These are phyloP conservation scores for Anoura caudifer DNA, from an alignment of 2,113 vertebrate genomes.

Conservation along the genomic window DNA sequence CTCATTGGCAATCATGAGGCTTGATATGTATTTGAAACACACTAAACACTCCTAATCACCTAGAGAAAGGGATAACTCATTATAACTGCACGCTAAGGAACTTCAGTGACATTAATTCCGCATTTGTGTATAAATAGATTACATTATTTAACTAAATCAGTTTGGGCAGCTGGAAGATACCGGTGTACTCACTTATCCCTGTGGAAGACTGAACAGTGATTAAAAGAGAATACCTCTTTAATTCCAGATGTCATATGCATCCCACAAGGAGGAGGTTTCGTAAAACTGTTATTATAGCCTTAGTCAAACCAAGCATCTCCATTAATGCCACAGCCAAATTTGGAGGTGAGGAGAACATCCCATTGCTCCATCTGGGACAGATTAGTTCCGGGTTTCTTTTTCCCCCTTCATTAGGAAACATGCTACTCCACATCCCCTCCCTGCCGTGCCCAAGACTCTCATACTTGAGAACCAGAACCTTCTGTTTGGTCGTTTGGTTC, in stretches of 20 bases:
- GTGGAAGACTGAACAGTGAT: conserved; percentile 74
- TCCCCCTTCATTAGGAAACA: conserved; percentile 24
- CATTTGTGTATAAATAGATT: conserved; percentile 78
- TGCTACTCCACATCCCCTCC: conserved; percentile 41
- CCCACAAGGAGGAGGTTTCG: conserved; percentile 39
- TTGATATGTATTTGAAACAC: conserved; percentile 38
- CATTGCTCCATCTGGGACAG: conserved; percentile 67
- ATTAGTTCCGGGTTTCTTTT: conserved; percentile 41
- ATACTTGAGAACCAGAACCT: conserved; percentile 71
- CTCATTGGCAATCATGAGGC: conserved; percentile 61
- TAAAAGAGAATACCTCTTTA: conserved; percentile 77
- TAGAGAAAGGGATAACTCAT: conserved; percentile 71
- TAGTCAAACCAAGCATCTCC: fast-evolving
- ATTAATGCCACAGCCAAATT: background rate
- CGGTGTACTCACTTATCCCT: conserved; percentile 56
- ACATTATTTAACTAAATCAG: conserved; percentile 78
- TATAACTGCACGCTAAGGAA: conserved; percentile 73
- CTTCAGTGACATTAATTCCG: conserved; percentile 67
- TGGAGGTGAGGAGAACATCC: background rate
- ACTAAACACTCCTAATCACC: conserved; percentile 69
- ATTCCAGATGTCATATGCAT: conserved; percentile 68
- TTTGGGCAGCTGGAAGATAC: conserved; percentile 78
- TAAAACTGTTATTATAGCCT: background rate
- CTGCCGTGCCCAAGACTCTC: conserved; percentile 23
- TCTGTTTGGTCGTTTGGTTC: conserved; percentile 64